Base-by-base conservation (phyloP, 1,140 invertebrate species). In the Drosophila bocqueti region DNA sequence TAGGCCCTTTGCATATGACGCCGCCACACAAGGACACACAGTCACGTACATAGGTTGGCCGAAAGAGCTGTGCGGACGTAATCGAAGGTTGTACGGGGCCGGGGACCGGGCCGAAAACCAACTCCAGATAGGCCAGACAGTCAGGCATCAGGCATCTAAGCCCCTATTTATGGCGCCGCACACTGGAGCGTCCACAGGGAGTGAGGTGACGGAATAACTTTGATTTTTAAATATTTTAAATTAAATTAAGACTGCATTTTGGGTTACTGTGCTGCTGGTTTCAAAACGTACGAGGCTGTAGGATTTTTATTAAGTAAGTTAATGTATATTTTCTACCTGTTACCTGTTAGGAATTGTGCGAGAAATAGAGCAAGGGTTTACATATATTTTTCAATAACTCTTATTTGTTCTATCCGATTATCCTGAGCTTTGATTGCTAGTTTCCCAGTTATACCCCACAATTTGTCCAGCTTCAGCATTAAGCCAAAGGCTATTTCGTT, bases 1-100 rank as follows among this genome's bases (percentile, higher is more conserved):
- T 86, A 68, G 64, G 64, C 46, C 55, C 52, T 36, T 76, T 86
- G 83, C 83, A 86, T 86, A 86, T 83, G 80, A 63, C 67, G 57
- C 54, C 29, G 46, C 21, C 68, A 54, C 67, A 52, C 42, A 69
- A n/a, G 58, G 43, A 54, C 66, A 62, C 54, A 62, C 46, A 47
- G 71, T 52, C 63, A 64, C 75, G 62, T 78, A 15, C 31, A 43
- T 1, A 38, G 52, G 52, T 55, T 38, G 24, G n/a, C 31, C 49
- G 64, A 29, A 76, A 49, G 38, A 55, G 64, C 47, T 49, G 60
- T 38, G 45, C 50, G 43, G 42, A 49, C 21, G 36, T 15, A 46
- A 16, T 40, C 49, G 50, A 54, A 21, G 43, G 64, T 38, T 63
- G 45, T 21, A 9, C 63, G 13, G 13, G n/a, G 1, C 45, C 26